These are phyloP conservation scores for Melinaea marsaeus DNA, from an alignment of 2,888 invertebrate genomes.

Conservation along the genomic window DNA sequence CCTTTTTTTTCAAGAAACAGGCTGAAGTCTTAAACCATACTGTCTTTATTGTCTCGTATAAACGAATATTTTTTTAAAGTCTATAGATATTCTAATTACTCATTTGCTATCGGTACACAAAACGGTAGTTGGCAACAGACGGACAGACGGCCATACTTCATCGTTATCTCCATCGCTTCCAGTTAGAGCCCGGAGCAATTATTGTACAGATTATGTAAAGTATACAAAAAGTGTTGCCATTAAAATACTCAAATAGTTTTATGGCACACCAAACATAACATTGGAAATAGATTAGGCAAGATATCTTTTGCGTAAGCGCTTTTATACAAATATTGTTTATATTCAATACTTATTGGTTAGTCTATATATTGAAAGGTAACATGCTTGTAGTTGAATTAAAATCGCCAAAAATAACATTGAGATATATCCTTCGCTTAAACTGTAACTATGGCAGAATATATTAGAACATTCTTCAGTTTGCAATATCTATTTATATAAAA, in stretches of 20 bases:
- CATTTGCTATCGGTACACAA: slow-evolving; percentile 15
- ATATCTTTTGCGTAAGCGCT: background rate
- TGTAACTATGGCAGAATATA: too few species aligned
- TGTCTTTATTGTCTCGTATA: too few species aligned
- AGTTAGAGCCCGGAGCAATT: slow-evolving; percentile 18
- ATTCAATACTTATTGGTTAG: background rate
- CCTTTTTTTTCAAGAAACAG: too few species aligned
- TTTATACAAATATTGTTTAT: background rate
- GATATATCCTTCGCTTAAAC: too few species aligned
- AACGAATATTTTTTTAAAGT: slow-evolving; percentile 2
- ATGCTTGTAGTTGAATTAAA: too few species aligned
- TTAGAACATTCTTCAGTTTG: too few species aligned
- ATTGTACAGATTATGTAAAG: slow-evolving; percentile 15
- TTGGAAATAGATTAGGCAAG: slow-evolving; percentile 6
- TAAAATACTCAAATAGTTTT: slow-evolving; percentile 6
- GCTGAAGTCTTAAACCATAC: too few species aligned
- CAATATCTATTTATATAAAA: too few species aligned
- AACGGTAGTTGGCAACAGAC: slow-evolving; percentile 16
- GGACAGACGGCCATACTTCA: slow-evolving; percentile 20
- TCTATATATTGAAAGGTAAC: background rate
- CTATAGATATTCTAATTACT: background rate
- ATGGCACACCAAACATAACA: background rate
- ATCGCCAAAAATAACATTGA: too few species aligned
- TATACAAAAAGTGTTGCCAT: slow-evolving; percentile 6
- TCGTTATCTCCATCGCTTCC: slow-evolving; percentile 25